Evolutionary conservation across 2,888 invertebrate species (phyloP), one percentile per base, ranked within the genome.

Genomic region (Tridacna gigas): DNA sequence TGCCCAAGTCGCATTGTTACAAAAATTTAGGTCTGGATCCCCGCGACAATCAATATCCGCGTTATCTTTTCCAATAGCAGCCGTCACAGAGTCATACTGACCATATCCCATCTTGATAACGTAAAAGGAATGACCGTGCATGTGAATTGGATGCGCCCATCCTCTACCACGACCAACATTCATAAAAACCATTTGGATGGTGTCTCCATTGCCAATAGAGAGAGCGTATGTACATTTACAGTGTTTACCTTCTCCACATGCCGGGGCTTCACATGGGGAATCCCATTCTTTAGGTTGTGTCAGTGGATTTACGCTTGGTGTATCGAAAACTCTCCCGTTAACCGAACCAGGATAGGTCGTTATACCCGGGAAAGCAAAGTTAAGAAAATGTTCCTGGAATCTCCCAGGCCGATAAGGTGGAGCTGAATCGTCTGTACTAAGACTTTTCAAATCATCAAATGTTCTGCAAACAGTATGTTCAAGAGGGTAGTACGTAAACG

Each of bases 41-140:
- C 90, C 90, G n/a, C 88, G 79, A 77, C 92, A 92, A 37, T 91
- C 85, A 9, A 87, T 69, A 25, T 84, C 86, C 7, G 45, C 5
- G 69, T 90, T 92, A n/a, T 91, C 90, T 0, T 51, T 83, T 12
- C 86, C 84, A 13, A 90, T 77, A 51, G 69, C 71, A 0, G 86
- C 92, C 12, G 88, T 82, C 0, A 79, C 77, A 51, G 80, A 65
- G 37, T 88, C 75, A 63, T 90, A 90, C 13, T 67, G 60, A 12
- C 89, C 87, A 81, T 89, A 92, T 15, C 93, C 94, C 88, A 92
- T 91, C 83, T 92, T 91, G 18, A 94, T 51, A 1, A 94, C 93
- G 47, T 92, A 89, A 81, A 93, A 94, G 9, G 90, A 90, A 77
- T 93, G 92, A 0, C 94, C 94, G 71, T 94, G 94, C 87, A 94